Evolutionary conservation across 2,113 vertebrate species (phyloP), one percentile per base, ranked within the genome.

Genomic region (Rynchops niger): DNA sequence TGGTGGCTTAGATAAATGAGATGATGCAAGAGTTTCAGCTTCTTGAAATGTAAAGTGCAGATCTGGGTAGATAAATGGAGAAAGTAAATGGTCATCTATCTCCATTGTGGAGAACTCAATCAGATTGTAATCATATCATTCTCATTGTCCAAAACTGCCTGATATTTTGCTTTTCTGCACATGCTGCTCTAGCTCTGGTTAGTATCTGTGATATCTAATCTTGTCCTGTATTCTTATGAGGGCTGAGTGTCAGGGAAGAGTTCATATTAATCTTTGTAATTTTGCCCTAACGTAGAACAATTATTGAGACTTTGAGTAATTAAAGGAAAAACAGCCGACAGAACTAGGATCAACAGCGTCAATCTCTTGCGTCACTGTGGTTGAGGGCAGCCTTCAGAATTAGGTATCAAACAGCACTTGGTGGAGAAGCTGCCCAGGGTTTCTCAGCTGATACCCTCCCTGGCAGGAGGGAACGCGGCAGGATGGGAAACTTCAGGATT

Each of bases 61-160:
- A 84, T 89, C 43, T 82, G 70, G 63, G 71, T 82, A 96, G 90
- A 82, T 96, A 97, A 79, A 86, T 82, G 90, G 82, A 92, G 70
- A 87, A 95, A 95, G 95, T 93, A 81, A 94, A 95, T 93, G 93
- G 93, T 86, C 89, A 96, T 97, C 78, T 93, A 67, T 96, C 88
- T 96, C 88, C 45, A 52, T 91, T 74, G 79, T 76, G 67, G 71
- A 95, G 78, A 96, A 66, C 83, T 96, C 88, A 93, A 76, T 96
- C 84, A 66, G 69, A 34, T n/a, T 77, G 89, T 93, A 95, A 92
- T 95, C 55, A 1, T 74, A 87, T 83, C 84, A 74, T 81, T 77
- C 23, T 53, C 49, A 53, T 32, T 95, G 87, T 87, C 52, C 61
- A 83, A 38, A 94, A 85, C 42, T 69, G 70, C 42, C 77, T 92